Conservation (phyloP, 2,888 invertebrate genomes). For the Diarsia dahlii region DNA sequence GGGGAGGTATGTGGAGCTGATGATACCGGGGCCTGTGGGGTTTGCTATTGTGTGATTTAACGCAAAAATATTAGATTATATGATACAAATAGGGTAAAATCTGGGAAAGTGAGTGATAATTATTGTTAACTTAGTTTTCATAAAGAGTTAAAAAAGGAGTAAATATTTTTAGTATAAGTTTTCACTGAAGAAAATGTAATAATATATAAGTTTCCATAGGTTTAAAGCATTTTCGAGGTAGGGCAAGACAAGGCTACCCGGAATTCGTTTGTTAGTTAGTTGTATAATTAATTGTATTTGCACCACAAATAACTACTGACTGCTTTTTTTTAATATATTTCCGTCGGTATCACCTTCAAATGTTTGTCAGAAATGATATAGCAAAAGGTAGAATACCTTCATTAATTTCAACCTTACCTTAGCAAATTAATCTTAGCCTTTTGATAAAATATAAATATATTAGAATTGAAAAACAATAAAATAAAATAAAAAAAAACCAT, state of each 20-base stretch:
- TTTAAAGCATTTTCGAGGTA: no score
- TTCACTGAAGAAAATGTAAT: neutral
- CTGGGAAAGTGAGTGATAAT: neutral
- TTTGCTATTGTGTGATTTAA: no score
- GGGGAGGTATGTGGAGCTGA: conserved; percentile 70
- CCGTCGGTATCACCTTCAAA: neutral
- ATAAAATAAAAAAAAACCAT: neutral
- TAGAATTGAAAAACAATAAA: neutral
- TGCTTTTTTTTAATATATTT: neutral
- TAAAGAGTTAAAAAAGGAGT: no score
- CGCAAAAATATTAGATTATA: no score
- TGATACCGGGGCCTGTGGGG: conserved; percentile 33
- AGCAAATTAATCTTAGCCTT: neutral
- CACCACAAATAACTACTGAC: neutral
- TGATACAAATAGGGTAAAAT: neutral
- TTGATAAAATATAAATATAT: neutral
- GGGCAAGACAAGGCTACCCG: no score
- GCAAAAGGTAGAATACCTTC: neutral
- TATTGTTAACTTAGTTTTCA: neutral
- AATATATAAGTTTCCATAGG: no score
- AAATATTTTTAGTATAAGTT: neutral
- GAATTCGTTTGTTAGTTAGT: neutral
- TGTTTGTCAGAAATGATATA: neutral
- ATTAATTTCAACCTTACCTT: neutral
- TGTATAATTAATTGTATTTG: neutral